A percentile compares a stretch with the other conserved stretches of the same genome.
These are phyloP conservation scores for Drosophila kuntzei DNA, from an alignment of 2,888 invertebrate species.

Conservation along the genomic window DNA sequence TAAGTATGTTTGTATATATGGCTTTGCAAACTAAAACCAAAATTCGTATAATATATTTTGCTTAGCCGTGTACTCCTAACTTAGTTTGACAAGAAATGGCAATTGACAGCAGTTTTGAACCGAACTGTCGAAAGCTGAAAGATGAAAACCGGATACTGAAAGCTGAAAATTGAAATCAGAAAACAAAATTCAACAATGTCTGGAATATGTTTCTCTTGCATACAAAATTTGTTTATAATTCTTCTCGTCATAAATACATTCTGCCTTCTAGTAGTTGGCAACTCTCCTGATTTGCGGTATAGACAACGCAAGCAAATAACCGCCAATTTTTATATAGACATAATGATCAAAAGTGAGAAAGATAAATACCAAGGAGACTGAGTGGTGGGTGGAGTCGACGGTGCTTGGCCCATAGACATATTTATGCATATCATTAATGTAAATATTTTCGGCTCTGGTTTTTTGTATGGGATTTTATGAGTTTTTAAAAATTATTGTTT, in stretches of 20 bases:
- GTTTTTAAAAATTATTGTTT: slow-evolving; percentile 64
- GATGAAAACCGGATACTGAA: not conserved
- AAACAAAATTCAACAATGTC: slow-evolving; percentile 66
- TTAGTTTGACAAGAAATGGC: slow-evolving; percentile 19
- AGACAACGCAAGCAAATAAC: slow-evolving; percentile 40
- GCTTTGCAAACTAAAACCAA: too few species aligned
- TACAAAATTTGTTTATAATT: slow-evolving; percentile 65
- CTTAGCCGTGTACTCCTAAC: slow-evolving; percentile 12
- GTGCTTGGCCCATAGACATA: slow-evolving; percentile 42
- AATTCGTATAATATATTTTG: not conserved
- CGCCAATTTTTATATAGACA: slow-evolving; percentile 38
- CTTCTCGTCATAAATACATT: slow-evolving; percentile 65
- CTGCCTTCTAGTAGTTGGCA: slow-evolving; percentile 9
- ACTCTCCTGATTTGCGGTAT: slow-evolving; percentile 25
- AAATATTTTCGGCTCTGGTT: slow-evolving; percentile 69
- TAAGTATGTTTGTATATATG: too few species aligned
- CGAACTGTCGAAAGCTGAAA: slow-evolving; percentile 20
- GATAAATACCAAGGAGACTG: not conserved
- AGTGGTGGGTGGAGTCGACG: not conserved
- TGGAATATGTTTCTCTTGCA: slow-evolving; percentile 73
- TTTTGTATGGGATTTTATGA: slow-evolving; percentile 67
- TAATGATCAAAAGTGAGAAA: slow-evolving; percentile 1
- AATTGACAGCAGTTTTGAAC: slow-evolving; percentile 17
- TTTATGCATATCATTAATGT: slow-evolving; percentile 73
- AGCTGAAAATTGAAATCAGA: slow-evolving; percentile 20